These are phyloP conservation scores for Nettapus auritus DNA, from an alignment of 2,113 vertebrate species.

Conservation along the genomic window DNA sequence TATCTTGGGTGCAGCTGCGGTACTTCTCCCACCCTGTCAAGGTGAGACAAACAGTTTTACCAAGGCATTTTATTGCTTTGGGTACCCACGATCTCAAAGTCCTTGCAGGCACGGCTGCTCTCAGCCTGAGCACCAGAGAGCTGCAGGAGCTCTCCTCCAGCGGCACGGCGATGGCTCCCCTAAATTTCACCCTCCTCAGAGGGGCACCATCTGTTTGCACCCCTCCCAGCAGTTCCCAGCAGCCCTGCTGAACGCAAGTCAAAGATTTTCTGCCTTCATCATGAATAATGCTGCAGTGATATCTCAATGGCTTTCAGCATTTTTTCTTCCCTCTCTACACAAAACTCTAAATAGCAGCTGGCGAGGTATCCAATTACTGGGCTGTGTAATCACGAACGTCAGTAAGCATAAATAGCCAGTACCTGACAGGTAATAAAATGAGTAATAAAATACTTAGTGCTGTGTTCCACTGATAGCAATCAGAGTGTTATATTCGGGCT, in stretches of 20 bases:
- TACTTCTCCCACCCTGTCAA: neutral
- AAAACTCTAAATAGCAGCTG: neutral
- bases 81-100: neutral
- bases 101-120: neutral
- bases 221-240: neutral
- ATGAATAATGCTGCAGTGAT: neutral
- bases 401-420: neutral
- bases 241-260: neutral
- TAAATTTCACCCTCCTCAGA: neutral
- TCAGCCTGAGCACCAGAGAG: neutral
- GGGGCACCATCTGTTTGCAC: neutral
- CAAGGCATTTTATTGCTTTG: neutral
- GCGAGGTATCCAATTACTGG: neutral
- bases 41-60: neutral
- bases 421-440: neutral
- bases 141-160: neutral
- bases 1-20: neutral
- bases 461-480: neutral
- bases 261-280: neutral
- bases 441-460: neutral
- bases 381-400: neutral
- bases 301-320: neutral
- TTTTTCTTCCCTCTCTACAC: neutral
- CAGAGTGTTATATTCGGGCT: neutral
- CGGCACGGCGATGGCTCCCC: neutral